phyloP scores from a whole-genome alignment of 2,113 vertebrate species.

The Ictidomys tridecemlineatus region DNA sequence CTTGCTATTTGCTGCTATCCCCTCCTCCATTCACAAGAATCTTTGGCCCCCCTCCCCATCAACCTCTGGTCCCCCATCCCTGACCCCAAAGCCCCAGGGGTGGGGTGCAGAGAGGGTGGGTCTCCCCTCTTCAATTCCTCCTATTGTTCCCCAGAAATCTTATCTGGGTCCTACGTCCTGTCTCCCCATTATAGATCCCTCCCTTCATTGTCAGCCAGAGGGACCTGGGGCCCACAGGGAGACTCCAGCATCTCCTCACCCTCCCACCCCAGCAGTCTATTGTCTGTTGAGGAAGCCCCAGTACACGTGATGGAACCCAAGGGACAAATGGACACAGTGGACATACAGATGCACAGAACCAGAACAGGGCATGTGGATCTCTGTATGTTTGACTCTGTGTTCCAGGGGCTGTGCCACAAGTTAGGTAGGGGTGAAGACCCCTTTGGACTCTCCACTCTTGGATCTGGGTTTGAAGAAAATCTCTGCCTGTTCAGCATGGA shows the following conservation, averaged over 20 bases:
- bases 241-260: slow-evolving; percentile 61
- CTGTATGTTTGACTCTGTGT: not conserved
- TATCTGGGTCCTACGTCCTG: slow-evolving; percentile 90
- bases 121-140: slow-evolving; percentile 91
- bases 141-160: slow-evolving; percentile 92
- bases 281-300: slow-evolving; percentile 81
- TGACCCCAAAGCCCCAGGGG: slow-evolving; percentile 75
- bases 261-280: slow-evolving; percentile 70
- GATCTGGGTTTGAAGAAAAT: slow-evolving; percentile 46
- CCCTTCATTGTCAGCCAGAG: slow-evolving; percentile 83
- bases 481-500: not conserved
- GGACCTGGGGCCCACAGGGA: slow-evolving; percentile 75
- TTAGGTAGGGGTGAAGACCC: slow-evolving; percentile 1
- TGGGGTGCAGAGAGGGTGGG: slow-evolving; percentile 83
- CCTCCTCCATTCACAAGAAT: slow-evolving; percentile 23
- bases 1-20: not conserved
- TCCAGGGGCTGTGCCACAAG: slow-evolving; percentile 12
- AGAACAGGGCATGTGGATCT: slow-evolving; percentile 39
- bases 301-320: slow-evolving; percentile 75
- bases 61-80: slow-evolving; percentile 51
- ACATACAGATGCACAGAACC: slow-evolving; percentile 28
- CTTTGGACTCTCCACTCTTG: not conserved
- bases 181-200: slow-evolving; percentile 84
- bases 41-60: slow-evolving; percentile 24
- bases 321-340: slow-evolving; percentile 67